phyloP scores from a whole-genome alignment of 2,888 invertebrate genomes.

The Himalopsyche anomala region DNA sequence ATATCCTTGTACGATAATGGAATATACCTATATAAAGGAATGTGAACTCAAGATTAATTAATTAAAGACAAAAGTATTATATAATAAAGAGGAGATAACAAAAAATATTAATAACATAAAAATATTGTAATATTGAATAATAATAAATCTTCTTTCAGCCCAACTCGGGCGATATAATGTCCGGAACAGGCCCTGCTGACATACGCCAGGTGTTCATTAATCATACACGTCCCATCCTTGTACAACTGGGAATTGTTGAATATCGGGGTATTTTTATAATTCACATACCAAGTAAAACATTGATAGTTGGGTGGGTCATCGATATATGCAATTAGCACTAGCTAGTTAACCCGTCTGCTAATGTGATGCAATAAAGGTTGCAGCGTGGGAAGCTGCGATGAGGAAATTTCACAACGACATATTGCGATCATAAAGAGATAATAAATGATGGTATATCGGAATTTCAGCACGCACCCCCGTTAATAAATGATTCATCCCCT shows the following conservation, averaged over 20 bases:
- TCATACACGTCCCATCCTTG: neutral
- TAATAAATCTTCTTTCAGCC: too few species aligned
- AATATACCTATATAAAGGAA: too few species aligned
- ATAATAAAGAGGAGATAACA: too few species aligned
- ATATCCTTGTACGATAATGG: too few species aligned
- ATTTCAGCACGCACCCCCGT: neutral
- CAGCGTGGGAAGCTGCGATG: constrained; percentile 7
- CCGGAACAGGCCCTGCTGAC: neutral
- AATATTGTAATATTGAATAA: too few species aligned
- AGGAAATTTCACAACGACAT: constrained; percentile 1
- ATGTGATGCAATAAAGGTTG: neutral
- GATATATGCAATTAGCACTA: neutral
- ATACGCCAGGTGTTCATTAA: neutral
- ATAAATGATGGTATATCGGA: neutral
- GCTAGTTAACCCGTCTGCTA: neutral
- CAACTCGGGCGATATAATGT: neutral
- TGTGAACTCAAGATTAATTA: too few species aligned
- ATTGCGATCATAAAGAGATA: constrained; percentile 24
- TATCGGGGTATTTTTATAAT: neutral
- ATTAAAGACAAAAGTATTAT: too few species aligned
- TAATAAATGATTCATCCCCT: constrained; percentile 14
- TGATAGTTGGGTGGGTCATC: neutral
- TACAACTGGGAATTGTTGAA: neutral
- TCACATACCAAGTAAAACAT: neutral
- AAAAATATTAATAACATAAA: too few species aligned